phyloP scores from a whole-genome alignment of 2,113 vertebrate species.

The Monarcha castaneiventris region DNA sequence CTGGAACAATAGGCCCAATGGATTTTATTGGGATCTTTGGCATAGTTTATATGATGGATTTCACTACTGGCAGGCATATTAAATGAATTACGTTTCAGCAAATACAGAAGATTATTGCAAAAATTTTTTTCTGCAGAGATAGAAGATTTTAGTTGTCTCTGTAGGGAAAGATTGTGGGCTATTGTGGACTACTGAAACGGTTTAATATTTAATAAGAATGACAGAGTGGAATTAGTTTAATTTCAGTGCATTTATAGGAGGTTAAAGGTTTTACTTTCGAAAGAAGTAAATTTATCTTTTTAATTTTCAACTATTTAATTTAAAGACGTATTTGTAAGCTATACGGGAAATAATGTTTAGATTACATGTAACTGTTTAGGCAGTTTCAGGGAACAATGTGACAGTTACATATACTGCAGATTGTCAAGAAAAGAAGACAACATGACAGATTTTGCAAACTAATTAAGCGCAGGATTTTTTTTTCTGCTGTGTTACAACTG shows the following conservation, averaged over 20 bases:
- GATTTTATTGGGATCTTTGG: not conserved
- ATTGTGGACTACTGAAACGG: not conserved
- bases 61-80: not conserved
- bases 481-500: not conserved
- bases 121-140: not conserved
- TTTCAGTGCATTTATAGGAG: not conserved
- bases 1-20: not conserved
- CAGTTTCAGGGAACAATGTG: not conserved
- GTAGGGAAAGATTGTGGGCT: not conserved
- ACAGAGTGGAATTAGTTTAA: not conserved
- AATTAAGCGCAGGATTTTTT: not conserved
- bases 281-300: not conserved
- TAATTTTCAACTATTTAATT: not conserved
- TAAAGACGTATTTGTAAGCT: not conserved
- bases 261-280: not conserved
- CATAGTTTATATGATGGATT: not conserved
- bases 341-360: not conserved
- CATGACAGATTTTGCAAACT: not conserved
- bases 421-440: not conserved
- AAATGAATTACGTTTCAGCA: not conserved
- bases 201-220: not conserved
- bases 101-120: not conserved
- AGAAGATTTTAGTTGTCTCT: not conserved
- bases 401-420: not conserved
- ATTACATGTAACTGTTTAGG: not conserved